Base-by-base conservation (phyloP, 2,888 invertebrate species). In the Mimas tiliae region DNA sequence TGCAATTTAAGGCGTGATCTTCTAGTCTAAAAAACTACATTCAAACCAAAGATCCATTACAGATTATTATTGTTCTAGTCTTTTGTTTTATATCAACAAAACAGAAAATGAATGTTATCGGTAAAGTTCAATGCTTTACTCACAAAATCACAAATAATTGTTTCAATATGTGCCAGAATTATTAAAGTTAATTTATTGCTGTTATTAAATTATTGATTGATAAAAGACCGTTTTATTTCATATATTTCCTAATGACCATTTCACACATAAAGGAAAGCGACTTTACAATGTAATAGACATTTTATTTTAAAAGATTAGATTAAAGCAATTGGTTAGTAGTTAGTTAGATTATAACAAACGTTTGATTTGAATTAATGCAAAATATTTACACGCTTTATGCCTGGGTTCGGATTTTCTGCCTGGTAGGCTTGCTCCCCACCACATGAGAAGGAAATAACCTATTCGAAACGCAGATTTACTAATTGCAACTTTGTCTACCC, bases 181-280 rank as follows among this genome's bases (percentile, higher is more conserved):
- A 62, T 27, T 65, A 12, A 64, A 45, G 42, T 64, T 64, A 42
- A 52, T 45, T 19, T 62, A 52, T 63, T 52, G 65, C 62, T n/a
- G 3, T 53, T 34, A 53, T 42, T 63, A 63, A 47, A 64, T 33
- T 64, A 53, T 55, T 64, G 47, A 33, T 55, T 64, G 33, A 47
- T 64, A 33, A 7, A 16, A 42, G 27, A 53, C 14, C 7, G 16
- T 64, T 64, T 64, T 64, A 64, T 64, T 55, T 16, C 33, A 12
- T 47, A 14, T 16, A 33, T 64, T 64, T 53, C 64, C 53, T 55
- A 33, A 55, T 64, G 27, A 33, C 53, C 16, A 55, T 33, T 47
- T 16, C 6, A 11, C 16, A 55, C 19, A 21, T 42, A 64, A 21
- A 27, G 6, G 14, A 64, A 42, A 58, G 58, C 42, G 42, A 58